A percentile compares a stretch with the other conserved stretches of the same genome.
These are phyloP conservation scores for Elysia crispata DNA, from an alignment of 2,888 invertebrate species.

Conservation along the genomic window DNA sequence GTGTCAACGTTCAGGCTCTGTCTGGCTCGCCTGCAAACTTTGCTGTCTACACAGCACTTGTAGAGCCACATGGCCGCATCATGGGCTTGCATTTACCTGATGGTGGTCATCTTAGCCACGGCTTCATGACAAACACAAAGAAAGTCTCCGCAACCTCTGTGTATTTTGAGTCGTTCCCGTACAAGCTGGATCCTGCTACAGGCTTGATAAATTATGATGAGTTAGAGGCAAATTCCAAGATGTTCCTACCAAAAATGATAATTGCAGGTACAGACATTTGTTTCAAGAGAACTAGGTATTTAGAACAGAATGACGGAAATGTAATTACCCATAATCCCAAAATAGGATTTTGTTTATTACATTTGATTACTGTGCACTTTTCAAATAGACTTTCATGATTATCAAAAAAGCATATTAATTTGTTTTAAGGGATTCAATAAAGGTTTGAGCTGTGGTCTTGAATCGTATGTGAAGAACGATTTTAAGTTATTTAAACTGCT, in stretches of 20 bases:
- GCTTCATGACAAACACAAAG: slow-evolving; percentile 92
- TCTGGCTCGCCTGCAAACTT: slow-evolving; percentile 98
- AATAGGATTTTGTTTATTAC: too few relatives aligned
- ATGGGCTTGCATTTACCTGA: slow-evolving; percentile 98
- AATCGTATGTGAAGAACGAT: not conserved
- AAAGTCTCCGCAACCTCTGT: slow-evolving; percentile 97
- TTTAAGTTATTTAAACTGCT: not conserved
- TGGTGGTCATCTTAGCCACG: slow-evolving; percentile 88
- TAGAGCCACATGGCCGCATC: slow-evolving; percentile 94
- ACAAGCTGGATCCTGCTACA: slow-evolving; percentile 88
- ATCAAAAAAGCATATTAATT: too few relatives aligned
- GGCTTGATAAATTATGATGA: slow-evolving; percentile 96
- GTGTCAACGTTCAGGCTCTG: slow-evolving; percentile 97
- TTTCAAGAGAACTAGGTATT: too few relatives aligned
- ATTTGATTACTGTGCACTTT: too few relatives aligned
- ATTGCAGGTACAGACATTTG: slow-evolving; percentile 87
- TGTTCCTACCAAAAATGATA: slow-evolving; percentile 94
- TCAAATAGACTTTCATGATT: too few relatives aligned
- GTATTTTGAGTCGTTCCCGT: slow-evolving; percentile 99
- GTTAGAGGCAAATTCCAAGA: slow-evolving; percentile 87
- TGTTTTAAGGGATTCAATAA: too few relatives aligned
- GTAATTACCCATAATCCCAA: too few relatives aligned
- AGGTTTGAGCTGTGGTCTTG: not conserved
- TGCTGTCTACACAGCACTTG: slow-evolving; percentile 92
- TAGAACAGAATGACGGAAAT: too few relatives aligned